These are phyloP conservation scores for Pocillopora verrucosa DNA, from an alignment of 64 coral and sea anemone genomes.

Conservation along the genomic window DNA sequence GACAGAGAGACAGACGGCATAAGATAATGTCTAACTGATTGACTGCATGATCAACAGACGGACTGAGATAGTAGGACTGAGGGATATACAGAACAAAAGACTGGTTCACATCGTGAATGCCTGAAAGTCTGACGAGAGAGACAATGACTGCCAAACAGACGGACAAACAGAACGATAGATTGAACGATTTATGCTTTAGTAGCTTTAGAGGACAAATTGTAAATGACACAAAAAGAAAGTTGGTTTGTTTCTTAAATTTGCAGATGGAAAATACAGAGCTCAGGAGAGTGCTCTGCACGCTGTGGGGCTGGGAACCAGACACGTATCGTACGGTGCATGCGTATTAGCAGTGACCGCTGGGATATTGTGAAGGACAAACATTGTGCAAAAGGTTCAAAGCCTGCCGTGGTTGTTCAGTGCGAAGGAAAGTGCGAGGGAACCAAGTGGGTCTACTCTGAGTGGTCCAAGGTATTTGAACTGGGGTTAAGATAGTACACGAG, in stretches of 20 bases:
- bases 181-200: too few relatives aligned
- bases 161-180: too few relatives aligned
- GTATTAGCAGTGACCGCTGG: background rate
- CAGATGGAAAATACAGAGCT: constrained; percentile 49
- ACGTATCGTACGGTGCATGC: constrained; percentile 52
- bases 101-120: too few relatives aligned
- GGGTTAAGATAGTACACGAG: background rate
- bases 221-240: background rate
- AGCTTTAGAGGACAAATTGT: too few relatives aligned
- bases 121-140: too few relatives aligned
- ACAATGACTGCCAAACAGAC: too few relatives aligned
- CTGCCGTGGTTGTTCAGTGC: constrained; percentile 45
- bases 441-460: constrained; percentile 67
- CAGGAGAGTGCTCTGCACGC: constrained; percentile 44
- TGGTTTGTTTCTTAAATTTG: background rate
- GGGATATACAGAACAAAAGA: too few relatives aligned
- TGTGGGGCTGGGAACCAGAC: constrained; percentile 66
- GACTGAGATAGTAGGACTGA: too few relatives aligned
- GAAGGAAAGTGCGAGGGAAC: constrained; percentile 55
- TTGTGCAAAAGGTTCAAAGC: constrained; percentile 45
- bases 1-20: too few relatives aligned
- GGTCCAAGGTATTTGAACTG: constrained; percentile 62
- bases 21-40: too few relatives aligned
- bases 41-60: too few relatives aligned
- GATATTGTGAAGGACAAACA: constrained; percentile 52